A percentile compares a stretch with the other conserved stretches of the same genome.
Evolutionary conservation across 2,888 invertebrate genomes (phyloP).

Genomic region (Nephrotoma appendiculata): DNA sequence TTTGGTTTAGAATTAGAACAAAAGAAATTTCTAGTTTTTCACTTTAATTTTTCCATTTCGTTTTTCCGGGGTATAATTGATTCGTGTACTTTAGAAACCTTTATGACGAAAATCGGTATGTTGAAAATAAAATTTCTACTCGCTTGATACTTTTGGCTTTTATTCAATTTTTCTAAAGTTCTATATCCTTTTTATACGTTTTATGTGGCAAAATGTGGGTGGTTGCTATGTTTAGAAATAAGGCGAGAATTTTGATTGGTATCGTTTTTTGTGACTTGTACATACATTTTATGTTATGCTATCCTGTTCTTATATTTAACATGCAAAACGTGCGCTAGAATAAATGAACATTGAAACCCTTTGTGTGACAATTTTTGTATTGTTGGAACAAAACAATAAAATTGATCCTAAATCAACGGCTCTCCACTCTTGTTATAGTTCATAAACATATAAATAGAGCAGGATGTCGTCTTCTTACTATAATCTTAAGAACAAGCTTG

Average conservation of each 20-base stretch:
- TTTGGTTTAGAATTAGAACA: not conserved
- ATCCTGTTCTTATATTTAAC: not conserved
- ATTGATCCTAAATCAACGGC: no score
- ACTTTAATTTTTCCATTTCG: not conserved
- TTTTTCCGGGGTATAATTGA: not conserved
- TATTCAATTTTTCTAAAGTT: not conserved
- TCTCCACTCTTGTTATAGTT: no score
- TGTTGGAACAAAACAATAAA: not conserved
- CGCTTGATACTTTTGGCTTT: not conserved
- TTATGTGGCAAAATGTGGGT: not conserved
- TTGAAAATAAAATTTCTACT: not conserved
- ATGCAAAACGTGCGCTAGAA: not conserved
- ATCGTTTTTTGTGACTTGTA: not conserved
- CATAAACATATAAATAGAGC: no score
- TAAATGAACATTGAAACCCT: not conserved
- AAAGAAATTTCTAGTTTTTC: not conserved
- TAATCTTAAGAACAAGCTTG: no score
- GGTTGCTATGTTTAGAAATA: not conserved
- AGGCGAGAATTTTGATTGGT: not conserved
- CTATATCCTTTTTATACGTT: not conserved
- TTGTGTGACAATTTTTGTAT: not conserved
- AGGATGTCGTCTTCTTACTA: no score
- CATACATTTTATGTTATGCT: not conserved
- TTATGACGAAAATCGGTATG: no score
- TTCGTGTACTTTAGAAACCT: no score